Percentiles rank a stretch among this genome's conserved stretches.
These are phyloP conservation scores for Carterocephalus palaemon DNA, from an alignment of 2,888 invertebrate species.

Conservation along the genomic window DNA sequence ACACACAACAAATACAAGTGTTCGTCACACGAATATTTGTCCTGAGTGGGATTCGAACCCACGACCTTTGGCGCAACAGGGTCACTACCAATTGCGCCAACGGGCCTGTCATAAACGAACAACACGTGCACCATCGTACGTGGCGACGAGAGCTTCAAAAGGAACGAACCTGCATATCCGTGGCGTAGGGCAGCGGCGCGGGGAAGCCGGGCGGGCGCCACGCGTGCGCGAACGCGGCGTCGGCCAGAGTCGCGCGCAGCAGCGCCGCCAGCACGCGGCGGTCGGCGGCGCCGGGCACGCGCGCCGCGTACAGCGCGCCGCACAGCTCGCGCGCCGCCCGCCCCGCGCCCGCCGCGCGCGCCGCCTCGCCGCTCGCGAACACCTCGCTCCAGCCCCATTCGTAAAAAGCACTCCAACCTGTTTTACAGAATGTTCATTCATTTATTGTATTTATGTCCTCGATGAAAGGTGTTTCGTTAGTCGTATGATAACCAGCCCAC, in stretches of 20 bases:
- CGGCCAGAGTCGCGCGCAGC: slow-evolving; percentile 35
- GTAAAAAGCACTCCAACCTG: slow-evolving; percentile 71
- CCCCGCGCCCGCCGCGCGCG: slow-evolving; percentile 35
- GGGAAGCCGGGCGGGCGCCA: slow-evolving; percentile 39
- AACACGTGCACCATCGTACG: no score
- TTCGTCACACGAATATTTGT: no score
- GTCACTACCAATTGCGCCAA: no score
- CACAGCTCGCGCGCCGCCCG: slow-evolving; percentile 40
- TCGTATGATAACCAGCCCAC: no score
- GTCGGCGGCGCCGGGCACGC: slow-evolving; percentile 48
- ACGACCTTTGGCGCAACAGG: no score
- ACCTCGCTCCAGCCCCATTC: slow-evolving; percentile 72
- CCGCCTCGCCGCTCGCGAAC: slow-evolving; percentile 38
- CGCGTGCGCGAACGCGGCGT: slow-evolving; percentile 35
- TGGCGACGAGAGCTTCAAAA: neutral
- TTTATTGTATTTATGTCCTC: no score
- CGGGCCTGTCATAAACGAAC: no score
- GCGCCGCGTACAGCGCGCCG: slow-evolving; percentile 56
- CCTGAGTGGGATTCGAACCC: no score
- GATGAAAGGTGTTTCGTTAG: no score
- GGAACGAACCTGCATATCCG: slow-evolving; percentile 42
- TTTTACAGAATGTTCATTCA: no score
- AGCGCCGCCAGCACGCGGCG: slow-evolving; percentile 43
- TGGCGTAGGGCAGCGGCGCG: slow-evolving; percentile 39
- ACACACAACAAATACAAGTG: no score